Percentiles rank a stretch among this genome's conserved stretches.
Conservation (phyloP, 2,888 invertebrate genomes). For the Zygogramma bicolorata region DNA sequence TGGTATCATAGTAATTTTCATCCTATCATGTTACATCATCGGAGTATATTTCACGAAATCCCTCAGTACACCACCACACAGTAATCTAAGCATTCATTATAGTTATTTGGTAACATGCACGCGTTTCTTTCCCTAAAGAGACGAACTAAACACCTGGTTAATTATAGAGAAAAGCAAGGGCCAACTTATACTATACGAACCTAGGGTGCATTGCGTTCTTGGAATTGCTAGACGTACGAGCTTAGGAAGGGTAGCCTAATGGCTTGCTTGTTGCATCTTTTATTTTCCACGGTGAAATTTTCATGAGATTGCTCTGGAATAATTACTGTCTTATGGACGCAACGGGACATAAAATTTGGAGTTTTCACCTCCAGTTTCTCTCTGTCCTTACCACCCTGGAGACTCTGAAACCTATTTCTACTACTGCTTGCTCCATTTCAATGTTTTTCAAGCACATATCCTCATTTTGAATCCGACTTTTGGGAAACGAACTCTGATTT, state of each 20-base stretch:
- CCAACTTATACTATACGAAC: neutral
- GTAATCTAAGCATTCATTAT: neutral
- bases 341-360: neutral
- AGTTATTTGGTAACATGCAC: neutral
- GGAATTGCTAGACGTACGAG: neutral
- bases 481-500: no score
- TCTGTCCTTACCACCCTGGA: no score
- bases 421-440: no score
- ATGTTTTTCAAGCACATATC: no score
- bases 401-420: no score
- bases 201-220: neutral
- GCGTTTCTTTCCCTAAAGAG: neutral
- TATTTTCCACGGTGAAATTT: neutral
- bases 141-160: neutral
- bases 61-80: no score
- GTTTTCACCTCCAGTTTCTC: no score
- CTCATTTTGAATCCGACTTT: no score
- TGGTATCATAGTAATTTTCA: neutral
- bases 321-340: neutral
- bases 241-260: neutral
- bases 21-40: neutral
- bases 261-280: neutral
- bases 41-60: neutral
- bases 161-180: neutral
- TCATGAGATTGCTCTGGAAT: neutral